Evolutionary conservation across 2,797 vertebrate species (phyloP).

Genomic region (Crypturellus tataupa): DNA sequence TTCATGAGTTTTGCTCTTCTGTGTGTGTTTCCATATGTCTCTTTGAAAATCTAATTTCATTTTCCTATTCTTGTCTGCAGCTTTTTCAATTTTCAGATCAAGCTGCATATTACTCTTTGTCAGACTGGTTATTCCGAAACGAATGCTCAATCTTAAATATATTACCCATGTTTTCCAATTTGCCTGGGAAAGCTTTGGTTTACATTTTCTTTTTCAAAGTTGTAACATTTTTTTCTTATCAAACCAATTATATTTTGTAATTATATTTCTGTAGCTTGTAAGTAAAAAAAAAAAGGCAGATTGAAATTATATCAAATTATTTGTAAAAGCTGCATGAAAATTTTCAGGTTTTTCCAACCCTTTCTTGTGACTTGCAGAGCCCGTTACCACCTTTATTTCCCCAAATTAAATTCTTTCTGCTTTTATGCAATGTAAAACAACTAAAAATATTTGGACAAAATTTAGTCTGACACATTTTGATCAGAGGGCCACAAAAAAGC

Average conservation of each 20-base stretch:
- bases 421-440: not conserved
- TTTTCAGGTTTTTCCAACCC: not conserved
- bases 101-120: constrained; percentile 58
- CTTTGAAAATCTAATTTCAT: constrained; percentile 66
- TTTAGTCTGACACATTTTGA: not conserved
- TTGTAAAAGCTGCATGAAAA: not conserved
- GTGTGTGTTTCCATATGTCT: constrained; percentile 8
- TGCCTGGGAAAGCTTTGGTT: not conserved
- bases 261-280: not conserved
- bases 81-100: constrained; percentile 71
- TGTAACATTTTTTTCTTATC: not conserved
- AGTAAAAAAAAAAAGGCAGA: not conserved
- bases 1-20: constrained; percentile 51
- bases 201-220: constrained; percentile 13
- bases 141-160: constrained; percentile 44
- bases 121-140: constrained; percentile 55
- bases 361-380: not conserved
- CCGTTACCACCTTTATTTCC: not conserved
- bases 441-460: not conserved
- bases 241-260: not conserved
- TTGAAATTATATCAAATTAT: not conserved
- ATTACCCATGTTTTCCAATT: constrained; percentile 14
- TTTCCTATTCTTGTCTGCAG: constrained; percentile 51
- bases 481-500: not conserved
- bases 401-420: not conserved